Conservation (phyloP, 1,140 invertebrate species). For the Galendromus occidentalis region DNA sequence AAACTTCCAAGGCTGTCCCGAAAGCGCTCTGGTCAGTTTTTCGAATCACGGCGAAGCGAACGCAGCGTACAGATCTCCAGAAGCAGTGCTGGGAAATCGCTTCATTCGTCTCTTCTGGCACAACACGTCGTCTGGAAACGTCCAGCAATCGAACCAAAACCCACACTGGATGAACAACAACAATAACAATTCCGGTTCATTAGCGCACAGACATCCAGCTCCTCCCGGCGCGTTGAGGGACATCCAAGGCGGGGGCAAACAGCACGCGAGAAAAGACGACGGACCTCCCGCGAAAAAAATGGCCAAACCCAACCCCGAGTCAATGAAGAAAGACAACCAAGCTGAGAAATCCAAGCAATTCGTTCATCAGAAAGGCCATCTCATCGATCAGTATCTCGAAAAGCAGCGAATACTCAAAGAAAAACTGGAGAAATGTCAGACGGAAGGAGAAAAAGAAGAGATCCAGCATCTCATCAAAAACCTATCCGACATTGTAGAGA, state of each 20-base stretch:
- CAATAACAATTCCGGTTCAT: background rate
- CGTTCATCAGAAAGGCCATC: constrained; percentile 10
- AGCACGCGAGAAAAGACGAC: background rate
- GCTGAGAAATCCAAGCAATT: background rate
- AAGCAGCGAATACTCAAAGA: background rate
- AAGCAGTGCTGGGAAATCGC: constrained; percentile 86
- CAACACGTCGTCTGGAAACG: constrained; percentile 22
- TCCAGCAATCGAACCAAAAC: constrained; percentile 25
- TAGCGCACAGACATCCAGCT: background rate
- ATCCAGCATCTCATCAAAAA: background rate
- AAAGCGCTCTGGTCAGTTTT: constrained; percentile 79
- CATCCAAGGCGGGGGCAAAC: background rate
- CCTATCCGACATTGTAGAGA: constrained; percentile 1
- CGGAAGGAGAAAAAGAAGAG: background rate
- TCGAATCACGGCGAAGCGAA: constrained; percentile 66
- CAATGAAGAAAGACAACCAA: background rate
- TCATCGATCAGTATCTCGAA: constrained; percentile 5
- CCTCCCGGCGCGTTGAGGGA: background rate
- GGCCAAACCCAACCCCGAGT: background rate
- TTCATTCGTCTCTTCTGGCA: constrained; percentile 45
- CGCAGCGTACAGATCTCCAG: constrained; percentile 74
- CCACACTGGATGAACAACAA: background rate
- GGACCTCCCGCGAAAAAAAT: background rate
- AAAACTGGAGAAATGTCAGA: background rate
- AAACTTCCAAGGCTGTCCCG: constrained; percentile 45